Percentiles rank a stretch among this genome's conserved stretches.
Conservation (phyloP, 2,113 vertebrate species). For the Pseudonaja textilis region DNA sequence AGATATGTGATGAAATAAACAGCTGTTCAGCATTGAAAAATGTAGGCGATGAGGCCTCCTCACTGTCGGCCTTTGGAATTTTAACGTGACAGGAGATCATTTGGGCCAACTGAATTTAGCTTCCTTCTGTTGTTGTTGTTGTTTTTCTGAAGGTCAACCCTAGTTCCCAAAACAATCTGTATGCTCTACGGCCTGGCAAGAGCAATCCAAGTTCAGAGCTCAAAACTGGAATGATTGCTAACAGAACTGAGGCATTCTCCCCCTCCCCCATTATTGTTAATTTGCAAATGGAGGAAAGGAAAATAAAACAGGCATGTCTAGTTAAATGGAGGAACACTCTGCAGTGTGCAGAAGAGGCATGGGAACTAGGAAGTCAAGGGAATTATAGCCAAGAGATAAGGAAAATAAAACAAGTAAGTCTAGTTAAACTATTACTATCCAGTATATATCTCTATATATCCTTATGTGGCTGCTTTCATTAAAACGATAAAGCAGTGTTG, state of each 20-base stretch:
- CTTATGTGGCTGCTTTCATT: not conserved
- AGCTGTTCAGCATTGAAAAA: conserved; percentile 49
- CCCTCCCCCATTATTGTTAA: not conserved
- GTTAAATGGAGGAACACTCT: not conserved
- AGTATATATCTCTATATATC: not conserved
- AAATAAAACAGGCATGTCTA: not conserved
- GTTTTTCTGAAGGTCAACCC: conserved; percentile 42
- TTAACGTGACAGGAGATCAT: conserved; percentile 36
- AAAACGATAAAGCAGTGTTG: not conserved
- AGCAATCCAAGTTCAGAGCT: conserved; percentile 20
- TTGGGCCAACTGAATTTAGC: not conserved
- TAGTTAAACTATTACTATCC: not conserved
- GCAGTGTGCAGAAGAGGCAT: not conserved
- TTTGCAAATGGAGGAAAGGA: not conserved
- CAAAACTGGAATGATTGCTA: conserved; percentile 11
- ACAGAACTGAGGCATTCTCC: conserved; percentile 22
- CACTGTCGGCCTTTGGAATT: conserved; percentile 59
- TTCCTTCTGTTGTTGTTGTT: conserved; percentile 13
- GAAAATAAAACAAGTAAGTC: not conserved
- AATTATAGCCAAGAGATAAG: not conserved
- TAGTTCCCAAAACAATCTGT: not conserved
- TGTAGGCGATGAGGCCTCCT: conserved; percentile 33
- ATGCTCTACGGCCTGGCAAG: conserved; percentile 27
- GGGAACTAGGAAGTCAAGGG: not conserved
- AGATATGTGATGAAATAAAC: conserved; percentile 58